Evolutionary conservation across 2,888 invertebrate genomes (phyloP).

Genomic region (Sylvicola fuscatus): DNA sequence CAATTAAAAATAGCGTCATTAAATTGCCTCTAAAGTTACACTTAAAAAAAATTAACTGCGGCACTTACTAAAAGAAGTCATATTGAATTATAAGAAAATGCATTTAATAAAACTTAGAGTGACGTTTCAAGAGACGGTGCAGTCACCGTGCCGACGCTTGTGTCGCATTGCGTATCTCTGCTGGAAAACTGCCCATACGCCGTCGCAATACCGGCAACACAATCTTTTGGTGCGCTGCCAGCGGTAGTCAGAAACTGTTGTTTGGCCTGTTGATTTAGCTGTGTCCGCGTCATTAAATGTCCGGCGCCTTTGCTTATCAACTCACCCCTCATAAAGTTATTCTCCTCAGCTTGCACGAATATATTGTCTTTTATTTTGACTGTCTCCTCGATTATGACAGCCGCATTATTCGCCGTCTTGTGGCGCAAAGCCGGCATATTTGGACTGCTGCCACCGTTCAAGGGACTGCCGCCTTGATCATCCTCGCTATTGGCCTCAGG

Average conservation of each 20-base stretch:
- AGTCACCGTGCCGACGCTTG: no score
- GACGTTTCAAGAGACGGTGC: no score
- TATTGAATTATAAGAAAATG: no score
- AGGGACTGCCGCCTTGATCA: conserved; percentile 29
- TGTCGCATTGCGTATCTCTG: no score
- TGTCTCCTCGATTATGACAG: conserved; percentile 13
- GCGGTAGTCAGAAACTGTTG: not conserved
- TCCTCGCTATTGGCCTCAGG: conserved; percentile 63
- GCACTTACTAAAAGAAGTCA: no score
- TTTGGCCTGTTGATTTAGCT: not conserved
- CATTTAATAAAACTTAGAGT: no score
- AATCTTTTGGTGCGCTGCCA: no score
- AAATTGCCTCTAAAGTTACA: no score
- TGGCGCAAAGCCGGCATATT: not conserved
- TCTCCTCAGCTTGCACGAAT: conserved; percentile 24
- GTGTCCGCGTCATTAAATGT: not conserved
- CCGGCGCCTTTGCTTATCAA: conserved; percentile 7
- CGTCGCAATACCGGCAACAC: no score
- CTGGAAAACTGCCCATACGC: no score
- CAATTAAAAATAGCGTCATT: no score
- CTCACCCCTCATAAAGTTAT: conserved; percentile 25
- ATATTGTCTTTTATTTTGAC: conserved; percentile 22
- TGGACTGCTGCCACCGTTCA: conserved; percentile 2
- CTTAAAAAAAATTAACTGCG: no score
- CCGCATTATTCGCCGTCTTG: conserved; percentile 8